A percentile compares a stretch with the other conserved stretches of the same genome.
phyloP scores from a whole-genome alignment of 1,140 invertebrate genomes.

The Polypedilum pembai region DNA sequence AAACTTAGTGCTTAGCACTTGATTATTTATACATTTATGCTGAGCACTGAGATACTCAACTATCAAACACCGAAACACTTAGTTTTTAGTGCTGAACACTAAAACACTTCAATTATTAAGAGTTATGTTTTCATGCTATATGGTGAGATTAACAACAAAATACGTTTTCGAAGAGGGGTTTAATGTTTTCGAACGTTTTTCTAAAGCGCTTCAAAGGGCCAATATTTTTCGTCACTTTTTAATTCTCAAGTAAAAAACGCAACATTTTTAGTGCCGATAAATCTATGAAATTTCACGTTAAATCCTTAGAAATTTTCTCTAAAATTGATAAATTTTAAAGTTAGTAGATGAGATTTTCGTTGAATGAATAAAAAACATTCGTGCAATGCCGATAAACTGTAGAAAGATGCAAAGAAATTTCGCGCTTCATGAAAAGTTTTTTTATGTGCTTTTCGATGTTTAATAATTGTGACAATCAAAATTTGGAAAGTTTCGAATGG shows the following conservation, averaged over 20 bases:
- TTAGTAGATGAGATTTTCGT: background rate
- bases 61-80: no score
- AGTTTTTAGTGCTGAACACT: no score
- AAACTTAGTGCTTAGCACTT: no score
- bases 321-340: background rate
- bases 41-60: no score
- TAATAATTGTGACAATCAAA: conserved; percentile 16
- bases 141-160: no score
- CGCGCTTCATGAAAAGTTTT: conserved; percentile 16
- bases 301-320: background rate
- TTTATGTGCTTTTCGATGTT: conserved; percentile 9
- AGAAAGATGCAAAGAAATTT: background rate
- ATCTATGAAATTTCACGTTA: background rate
- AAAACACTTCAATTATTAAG: no score
- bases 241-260: conserved; percentile 6
- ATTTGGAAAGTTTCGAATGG: background rate
- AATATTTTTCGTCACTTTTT: background rate
- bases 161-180: no score
- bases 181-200: no score
- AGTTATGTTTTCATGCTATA: no score
- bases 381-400: background rate
- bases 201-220: no score
- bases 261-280: conserved; percentile 15
- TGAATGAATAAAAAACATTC: background rate
- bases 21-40: no score